phyloP scores from a whole-genome alignment of 2,797 vertebrate species.

The Acipenser transmontanus region DNA sequence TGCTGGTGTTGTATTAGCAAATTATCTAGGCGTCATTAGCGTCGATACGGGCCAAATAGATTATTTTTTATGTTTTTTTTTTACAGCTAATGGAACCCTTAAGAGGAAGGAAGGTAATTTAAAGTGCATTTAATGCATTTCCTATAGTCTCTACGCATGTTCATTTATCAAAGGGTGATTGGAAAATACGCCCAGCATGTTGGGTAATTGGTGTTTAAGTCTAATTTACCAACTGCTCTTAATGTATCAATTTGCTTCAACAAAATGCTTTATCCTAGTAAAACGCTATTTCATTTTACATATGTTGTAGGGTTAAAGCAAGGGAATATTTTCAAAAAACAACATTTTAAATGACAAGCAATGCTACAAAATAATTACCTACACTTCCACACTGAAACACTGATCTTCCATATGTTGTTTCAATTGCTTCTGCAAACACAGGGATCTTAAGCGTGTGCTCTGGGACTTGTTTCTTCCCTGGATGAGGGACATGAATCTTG shows the following conservation, averaged over 20 bases:
- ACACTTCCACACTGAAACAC: too few species aligned
- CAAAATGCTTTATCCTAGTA: too few species aligned
- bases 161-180: conserved; percentile 60
- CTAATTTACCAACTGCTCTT: conserved; percentile 55
- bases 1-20: conserved; percentile 37
- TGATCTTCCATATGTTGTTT: too few species aligned
- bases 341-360: too few species aligned
- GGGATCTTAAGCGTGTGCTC: too few species aligned
- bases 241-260: conserved; percentile 38
- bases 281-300: too few species aligned
- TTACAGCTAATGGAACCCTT: conserved; percentile 68
- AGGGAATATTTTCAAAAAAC: too few species aligned
- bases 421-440: too few species aligned
- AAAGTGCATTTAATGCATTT: conserved; percentile 66
- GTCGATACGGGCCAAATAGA: conserved; percentile 58
- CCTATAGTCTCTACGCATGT: conserved; percentile 51
- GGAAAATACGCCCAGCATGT: conserved; percentile 59
- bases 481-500: too few species aligned
- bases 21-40: conserved; percentile 52
- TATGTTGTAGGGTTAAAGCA: too few species aligned
- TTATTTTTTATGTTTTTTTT: conserved; percentile 4
- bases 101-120: conserved; percentile 66
- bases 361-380: too few species aligned
- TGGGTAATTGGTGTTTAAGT: conserved; percentile 55
- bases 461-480: too few species aligned